Base-by-base conservation (phyloP, 1,140 invertebrate species). In the Neomicropteryx cornuta region DNA sequence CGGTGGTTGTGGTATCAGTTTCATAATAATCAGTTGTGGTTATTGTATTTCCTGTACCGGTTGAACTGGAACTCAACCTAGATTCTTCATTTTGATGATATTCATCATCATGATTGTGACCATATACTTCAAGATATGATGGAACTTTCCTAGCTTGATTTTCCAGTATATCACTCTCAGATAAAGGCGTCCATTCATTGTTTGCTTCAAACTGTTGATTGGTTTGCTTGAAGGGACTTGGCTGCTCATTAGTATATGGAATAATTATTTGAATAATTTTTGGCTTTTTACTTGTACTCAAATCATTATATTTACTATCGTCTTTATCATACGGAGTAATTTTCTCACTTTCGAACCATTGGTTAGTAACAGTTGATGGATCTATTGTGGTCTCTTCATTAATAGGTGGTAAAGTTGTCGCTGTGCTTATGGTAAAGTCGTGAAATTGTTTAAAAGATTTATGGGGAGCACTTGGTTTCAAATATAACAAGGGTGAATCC, bases 241-340 rank as follows among this genome's bases (percentile, higher is more conserved):
- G 72, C 17, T 73, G 68, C 41, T 72, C 69, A 39, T 77, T 75
- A 1, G 77, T 81, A 45, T 85, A 86, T 0, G 83, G 83, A 41
- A 87, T 79, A 21, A 87, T 81, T 38, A 85, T 79, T 60, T 85
- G 82, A 10, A 80, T 67, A 56, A 78, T 60, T 53, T 73, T 75
- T n/a, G 66, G 57, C 39, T 58, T 58, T 38, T 50, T 52, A 2
- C 50, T 52, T n/a, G 49, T 41, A 18, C 39, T 10, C n/a, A 34
- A 23, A 40, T 38, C 34, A n/a, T n/a, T n/a, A n/a, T n/a, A n/a
- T n/a, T n/a, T 48, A 33, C 49, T 51, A 5, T 32, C 40, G 35
- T 49, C 51, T 36, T 52, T 39, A 48, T 57, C 60, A 4, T 55
- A 51, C 2, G 56, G 51, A 33, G 35, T 56, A 19, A 58, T 49